These are phyloP conservation scores for Ophion ellenae DNA, from an alignment of 2,888 invertebrate genomes.

Conservation along the genomic window DNA sequence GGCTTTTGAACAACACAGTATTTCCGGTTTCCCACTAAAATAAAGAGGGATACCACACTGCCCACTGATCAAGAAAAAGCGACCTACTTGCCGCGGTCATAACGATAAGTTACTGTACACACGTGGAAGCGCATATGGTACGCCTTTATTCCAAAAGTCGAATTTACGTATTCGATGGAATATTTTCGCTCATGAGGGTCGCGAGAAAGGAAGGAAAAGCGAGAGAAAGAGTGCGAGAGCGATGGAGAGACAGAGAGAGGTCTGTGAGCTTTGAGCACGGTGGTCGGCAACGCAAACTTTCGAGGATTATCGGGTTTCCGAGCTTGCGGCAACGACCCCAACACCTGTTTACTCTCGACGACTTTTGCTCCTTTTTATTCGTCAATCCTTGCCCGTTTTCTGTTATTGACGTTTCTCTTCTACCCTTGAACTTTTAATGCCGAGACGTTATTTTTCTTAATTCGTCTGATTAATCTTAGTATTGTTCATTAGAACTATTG, in stretches of 20 bases:
- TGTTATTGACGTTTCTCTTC: neutral
- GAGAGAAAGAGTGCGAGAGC: conserved; percentile 13
- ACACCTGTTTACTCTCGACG: conserved; percentile 47
- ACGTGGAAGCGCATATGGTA: conserved; percentile 1
- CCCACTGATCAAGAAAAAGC: neutral
- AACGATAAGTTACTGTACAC: neutral
- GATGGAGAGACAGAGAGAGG: neutral
- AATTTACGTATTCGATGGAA: conserved; percentile 61
- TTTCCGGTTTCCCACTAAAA: neutral
- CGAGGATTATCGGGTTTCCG: conserved; percentile 57
- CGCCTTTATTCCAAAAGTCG: conserved; percentile 36
- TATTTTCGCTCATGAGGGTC: conserved; percentile 52
- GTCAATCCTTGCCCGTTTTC: conserved; percentile 8
- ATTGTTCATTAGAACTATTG: neutral
- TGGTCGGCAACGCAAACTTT: conserved; percentile 43
- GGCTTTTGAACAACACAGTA: neutral
- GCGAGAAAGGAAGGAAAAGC: neutral
- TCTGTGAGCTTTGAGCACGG: conserved; percentile 28
- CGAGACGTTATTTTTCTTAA: neutral
- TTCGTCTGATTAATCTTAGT: neutral
- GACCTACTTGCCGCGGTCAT: neutral
- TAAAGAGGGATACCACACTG: neutral
- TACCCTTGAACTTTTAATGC: conserved; percentile 4
- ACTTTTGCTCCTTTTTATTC: conserved; percentile 11
- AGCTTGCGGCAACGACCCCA: conserved; percentile 44